Evolutionary conservation across 2,797 vertebrate genomes (phyloP), one percentile per base, ranked within the genome.

Genomic region (Lates japonicus): DNA sequence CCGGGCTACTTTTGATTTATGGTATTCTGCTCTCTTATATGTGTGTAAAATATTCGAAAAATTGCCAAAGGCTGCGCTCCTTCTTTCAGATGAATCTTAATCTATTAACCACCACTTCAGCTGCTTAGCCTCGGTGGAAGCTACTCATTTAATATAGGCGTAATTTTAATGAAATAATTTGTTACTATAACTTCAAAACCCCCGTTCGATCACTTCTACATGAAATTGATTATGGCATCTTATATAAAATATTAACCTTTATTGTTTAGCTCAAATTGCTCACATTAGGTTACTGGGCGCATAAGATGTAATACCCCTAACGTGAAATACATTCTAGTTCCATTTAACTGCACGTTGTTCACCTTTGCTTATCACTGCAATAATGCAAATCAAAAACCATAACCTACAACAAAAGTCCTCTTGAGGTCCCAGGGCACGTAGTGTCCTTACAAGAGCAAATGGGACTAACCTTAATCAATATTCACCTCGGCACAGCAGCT

Each of bases 381-480:
- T 17, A 8, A 20, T 5, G 0, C 19, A 9, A 17, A 46, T 31
- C 41, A 42, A 11, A 42, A 29, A 29, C 7, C 35, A 29, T 31
- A 22, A 58, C 20, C 20, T n/a, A 5, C 51, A 48, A 17, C 44
- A 48, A 46, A n/a, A 17, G 41, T 59, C 13, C 31, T 39, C 2
- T 19, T 10, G 22, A 39, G 13, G 8, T 70, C n/a, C n/a, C 3
- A 64, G 10, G 20, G 1, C 57, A 48, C 19, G 25, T 55, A 41
- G 42, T 31, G 19, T 37, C 19, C 11, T 29, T 17, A 5, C 5
- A 60, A 77, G 68, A 64, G 13, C 39, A 76, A 65, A 69, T 46
- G 22, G 33, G 42, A 67, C 58, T 46, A 55, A 63, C 37, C n/a
- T 46, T 66, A 81, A 86, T 80, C 78, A 72, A 59, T 64, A 70